These are phyloP conservation scores for Drosophila sordidula DNA, from an alignment of 2,888 invertebrate species.

Conservation along the genomic window DNA sequence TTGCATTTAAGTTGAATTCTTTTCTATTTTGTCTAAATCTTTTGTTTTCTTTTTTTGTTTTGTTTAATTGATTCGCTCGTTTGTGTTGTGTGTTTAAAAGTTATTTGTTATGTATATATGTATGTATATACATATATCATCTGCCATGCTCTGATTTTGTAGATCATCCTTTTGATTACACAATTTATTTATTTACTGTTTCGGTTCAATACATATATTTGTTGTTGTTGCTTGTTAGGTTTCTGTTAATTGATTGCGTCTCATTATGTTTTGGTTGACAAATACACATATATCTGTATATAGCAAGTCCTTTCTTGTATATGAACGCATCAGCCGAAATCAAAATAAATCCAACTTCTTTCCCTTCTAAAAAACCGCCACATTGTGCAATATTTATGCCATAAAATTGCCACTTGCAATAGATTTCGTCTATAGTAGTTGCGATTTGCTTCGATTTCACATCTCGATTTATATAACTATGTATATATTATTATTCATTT, in stretches of 20 bases:
- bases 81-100: conserved; percentile 28
- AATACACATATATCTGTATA: not conserved
- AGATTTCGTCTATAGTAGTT: not conserved
- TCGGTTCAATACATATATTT: conserved; percentile 12
- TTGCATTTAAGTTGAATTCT: conserved; percentile 15
- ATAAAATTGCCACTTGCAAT: conserved; percentile 1
- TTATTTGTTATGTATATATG: not conserved
- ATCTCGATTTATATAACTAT: conserved; percentile 19
- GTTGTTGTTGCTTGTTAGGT: conserved; percentile 17
- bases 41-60: not conserved
- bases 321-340: too few species aligned
- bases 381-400: not conserved
- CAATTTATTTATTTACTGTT: conserved; percentile 18
- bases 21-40: conserved; percentile 1
- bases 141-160: conserved; percentile 11
- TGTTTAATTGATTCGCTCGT: conserved; percentile 35
- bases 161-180: conserved; percentile 42
- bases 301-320: not conserved
- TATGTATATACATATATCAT: conserved; percentile 1
- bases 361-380: not conserved
- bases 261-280: conserved; percentile 40
- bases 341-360: conserved; percentile 7
- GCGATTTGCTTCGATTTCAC: conserved; percentile 14
- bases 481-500: conserved; percentile 26
- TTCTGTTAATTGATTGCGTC: conserved; percentile 72